Evolutionary conservation across 37 sponge, comb jelly and placozoan species (phyloP), one percentile per base, ranked within the genome.

Genomic region (Eunapius fragilis): DNA sequence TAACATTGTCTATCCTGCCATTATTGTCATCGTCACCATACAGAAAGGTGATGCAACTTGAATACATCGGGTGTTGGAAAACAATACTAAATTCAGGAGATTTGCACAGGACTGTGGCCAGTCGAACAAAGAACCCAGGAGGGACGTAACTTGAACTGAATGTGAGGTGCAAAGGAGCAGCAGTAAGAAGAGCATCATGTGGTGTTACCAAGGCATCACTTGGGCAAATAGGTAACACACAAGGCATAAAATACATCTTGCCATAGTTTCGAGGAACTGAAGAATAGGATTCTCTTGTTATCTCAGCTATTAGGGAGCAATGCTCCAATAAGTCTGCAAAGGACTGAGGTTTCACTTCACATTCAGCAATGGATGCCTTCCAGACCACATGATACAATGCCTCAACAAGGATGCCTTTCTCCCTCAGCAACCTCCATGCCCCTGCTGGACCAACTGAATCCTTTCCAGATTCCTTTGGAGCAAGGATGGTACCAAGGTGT

Each of bases 41-140:
- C 25, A 2, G 0, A 75, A 85, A 81, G 2, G 78, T 67, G 11
- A 90, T 67, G 0, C 47, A 14, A 37, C 85, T 80, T 23, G 81
- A 73, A 71, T 80, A 90, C 0, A 90, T 41, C 12, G 70, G 77
- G 13, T 67, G 47, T 2, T 74, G 35, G 37, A 90, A 90, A 25
- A 27, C n/a, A 10, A 85, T 25, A 25, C 37, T 0, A 27, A 14
- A 75, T 2, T 31, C 32, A 4, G 2, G 2, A 11, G 68, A 26
- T 19, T 41, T 82, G 14, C 85, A 38, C 4, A 89, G 70, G 28
- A 80, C 0, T 35, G 80, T 70, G 23, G 78, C 89, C 7, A 89
- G 49, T 26, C 89, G 85, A 74, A 41, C 84, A 67, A 89, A 84
- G 70, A 68, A 89, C n/a, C 89, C 87, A 48, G 87, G 91, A 28